A percentile compares a stretch with the other conserved stretches of the same genome.
Conservation (phyloP, 2,113 vertebrate species). For the Alosa alosa region DNA sequence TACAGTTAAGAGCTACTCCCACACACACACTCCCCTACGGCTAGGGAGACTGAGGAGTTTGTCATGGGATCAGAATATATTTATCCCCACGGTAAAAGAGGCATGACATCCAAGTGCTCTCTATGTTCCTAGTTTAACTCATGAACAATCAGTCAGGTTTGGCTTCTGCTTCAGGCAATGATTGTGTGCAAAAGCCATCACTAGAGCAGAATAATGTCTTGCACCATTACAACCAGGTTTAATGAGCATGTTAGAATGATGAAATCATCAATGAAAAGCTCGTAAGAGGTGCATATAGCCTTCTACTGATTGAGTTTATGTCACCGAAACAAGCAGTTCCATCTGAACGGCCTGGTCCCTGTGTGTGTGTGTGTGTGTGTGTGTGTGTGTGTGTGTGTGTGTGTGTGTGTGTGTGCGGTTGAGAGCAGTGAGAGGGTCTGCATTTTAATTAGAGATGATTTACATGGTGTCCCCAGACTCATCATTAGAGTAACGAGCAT, state of each 20-base stretch:
- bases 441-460: constrained; percentile 35
- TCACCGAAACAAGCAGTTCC: not conserved
- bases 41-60: not conserved
- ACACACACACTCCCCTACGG: no score
- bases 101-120: not conserved
- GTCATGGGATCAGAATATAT: not conserved
- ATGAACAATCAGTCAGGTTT: not conserved
- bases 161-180: not conserved
- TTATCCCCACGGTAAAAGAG: not conserved
- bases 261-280: not conserved
- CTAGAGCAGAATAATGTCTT: not conserved
- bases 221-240: not conserved
- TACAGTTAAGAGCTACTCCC: no score
- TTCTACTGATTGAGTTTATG: not conserved
- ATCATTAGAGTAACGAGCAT: constrained; percentile 45
- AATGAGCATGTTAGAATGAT: not conserved
- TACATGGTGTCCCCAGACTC: constrained; percentile 33
- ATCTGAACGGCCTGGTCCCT: not conserved
- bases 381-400: not conserved
- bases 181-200: no score
- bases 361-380: constrained; percentile 4
- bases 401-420: not conserved
- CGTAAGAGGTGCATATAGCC: not conserved
- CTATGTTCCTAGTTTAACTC: not conserved
- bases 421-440: no score